These are phyloP conservation scores for Tursiops truncatus DNA, from an alignment of 2,113 vertebrate genomes.

Conservation along the genomic window DNA sequence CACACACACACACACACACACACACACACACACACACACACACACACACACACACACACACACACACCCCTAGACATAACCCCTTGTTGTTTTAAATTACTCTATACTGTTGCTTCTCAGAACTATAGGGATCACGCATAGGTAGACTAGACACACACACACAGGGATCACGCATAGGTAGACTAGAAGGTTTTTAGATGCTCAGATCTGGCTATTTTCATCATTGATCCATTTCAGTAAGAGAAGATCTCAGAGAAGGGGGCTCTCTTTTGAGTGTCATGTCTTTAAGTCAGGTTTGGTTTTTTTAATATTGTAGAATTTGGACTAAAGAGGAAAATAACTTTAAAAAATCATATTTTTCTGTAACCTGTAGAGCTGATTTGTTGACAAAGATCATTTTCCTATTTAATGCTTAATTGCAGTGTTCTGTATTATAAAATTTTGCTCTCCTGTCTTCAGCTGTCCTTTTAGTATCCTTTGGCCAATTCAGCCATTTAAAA, in stretches of 20 bases:
- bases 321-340: not conserved
- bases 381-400: not conserved
- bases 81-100: not conserved
- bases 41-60: not conserved
- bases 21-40: not conserved
- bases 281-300: not conserved
- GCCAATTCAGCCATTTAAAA: not conserved
- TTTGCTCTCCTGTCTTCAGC: not conserved
- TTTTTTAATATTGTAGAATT: not conserved
- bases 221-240: slow-evolving; percentile 85
- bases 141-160: not conserved
- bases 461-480: not conserved
- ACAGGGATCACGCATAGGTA: slow-evolving; percentile 76
- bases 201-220: slow-evolving; percentile 93
- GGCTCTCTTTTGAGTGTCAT: not conserved
- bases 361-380: not conserved
- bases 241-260: slow-evolving; percentile 87
- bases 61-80: not conserved
- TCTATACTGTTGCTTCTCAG: slow-evolving; percentile 84
- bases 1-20: too few relatives aligned
- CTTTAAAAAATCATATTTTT: not conserved
- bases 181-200: slow-evolving; percentile 64
- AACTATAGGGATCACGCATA: slow-evolving; percentile 77
- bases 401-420: not conserved
- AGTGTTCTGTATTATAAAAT: not conserved